phyloP scores from a whole-genome alignment of 1,140 invertebrate genomes.

The Melipona quadrifasciata region DNA sequence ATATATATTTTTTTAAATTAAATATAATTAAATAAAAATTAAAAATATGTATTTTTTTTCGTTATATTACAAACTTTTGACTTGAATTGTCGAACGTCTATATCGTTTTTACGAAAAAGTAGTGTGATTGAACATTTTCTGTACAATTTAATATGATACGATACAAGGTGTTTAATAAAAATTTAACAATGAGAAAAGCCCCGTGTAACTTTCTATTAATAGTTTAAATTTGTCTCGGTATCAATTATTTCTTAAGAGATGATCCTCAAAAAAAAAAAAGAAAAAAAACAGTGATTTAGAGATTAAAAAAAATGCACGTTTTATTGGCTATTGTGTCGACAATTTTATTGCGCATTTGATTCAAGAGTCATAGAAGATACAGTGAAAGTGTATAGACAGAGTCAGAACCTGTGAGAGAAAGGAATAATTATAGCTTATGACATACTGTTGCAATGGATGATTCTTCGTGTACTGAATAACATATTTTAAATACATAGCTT shows the following conservation, averaged over 20 bases:
- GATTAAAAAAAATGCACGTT: background rate
- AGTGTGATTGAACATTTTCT: slow-evolving; percentile 33
- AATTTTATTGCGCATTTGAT: slow-evolving; percentile 27
- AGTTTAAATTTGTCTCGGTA: background rate
- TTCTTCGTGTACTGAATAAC: slow-evolving; percentile 35
- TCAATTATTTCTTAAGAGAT: background rate
- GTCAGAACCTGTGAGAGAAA: slow-evolving; percentile 59
- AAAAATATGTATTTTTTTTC: slow-evolving; percentile 38
- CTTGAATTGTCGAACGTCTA: slow-evolving; percentile 60
- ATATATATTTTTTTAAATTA: no score
- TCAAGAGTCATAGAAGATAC: slow-evolving; percentile 34
- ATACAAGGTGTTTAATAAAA: background rate
- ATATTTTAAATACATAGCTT: background rate
- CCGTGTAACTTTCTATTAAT: background rate
- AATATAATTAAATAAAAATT: no score
- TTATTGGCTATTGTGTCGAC: background rate
- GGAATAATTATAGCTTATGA: slow-evolving; percentile 68
- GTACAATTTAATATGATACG: background rate
- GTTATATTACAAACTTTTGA: slow-evolving; percentile 69
- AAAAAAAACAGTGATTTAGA: background rate
- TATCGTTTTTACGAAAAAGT: slow-evolving; percentile 47
- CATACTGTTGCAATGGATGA: slow-evolving; percentile 55
- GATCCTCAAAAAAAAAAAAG: background rate
- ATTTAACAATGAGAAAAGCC: background rate
- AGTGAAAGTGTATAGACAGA: slow-evolving; percentile 64